A percentile compares a stretch with the other conserved stretches of the same genome.
Conservation (phyloP, 2,797 vertebrate genomes). For the Diglossa cyanea region DNA sequence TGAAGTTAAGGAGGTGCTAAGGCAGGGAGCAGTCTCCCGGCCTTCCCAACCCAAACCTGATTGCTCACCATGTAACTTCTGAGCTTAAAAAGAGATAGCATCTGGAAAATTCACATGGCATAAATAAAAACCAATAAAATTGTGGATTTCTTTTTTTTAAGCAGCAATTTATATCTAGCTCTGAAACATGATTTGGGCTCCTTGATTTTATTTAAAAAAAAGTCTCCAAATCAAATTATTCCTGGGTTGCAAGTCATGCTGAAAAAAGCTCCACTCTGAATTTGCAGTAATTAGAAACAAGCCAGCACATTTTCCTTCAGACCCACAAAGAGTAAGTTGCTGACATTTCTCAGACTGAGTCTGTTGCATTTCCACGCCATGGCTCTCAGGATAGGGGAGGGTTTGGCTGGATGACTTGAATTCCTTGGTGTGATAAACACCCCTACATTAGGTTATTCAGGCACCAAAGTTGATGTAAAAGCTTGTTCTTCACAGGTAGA, state of each 20-base stretch:
- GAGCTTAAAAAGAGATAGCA: background rate
- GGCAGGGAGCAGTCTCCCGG: background rate
- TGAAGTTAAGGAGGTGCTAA: background rate
- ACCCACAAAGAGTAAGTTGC: background rate
- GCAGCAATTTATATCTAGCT: background rate
- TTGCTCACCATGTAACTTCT: background rate
- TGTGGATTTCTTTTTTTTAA: background rate
- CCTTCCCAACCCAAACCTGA: background rate
- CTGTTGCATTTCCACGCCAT: fast-evolving
- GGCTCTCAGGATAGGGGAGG: background rate
- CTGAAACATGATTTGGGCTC: background rate
- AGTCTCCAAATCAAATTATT: background rate
- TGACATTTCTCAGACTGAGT: background rate
- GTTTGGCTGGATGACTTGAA: background rate
- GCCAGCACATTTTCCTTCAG: background rate
- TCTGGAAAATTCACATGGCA: background rate
- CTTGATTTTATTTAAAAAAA: background rate
- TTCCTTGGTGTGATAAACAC: background rate
- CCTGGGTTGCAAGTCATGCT: background rate
- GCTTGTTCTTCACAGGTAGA: background rate
- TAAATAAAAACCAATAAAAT: background rate
- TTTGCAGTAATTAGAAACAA: background rate
- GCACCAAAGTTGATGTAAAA: background rate
- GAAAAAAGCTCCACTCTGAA: background rate
- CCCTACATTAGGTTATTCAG: background rate